Conservation (phyloP, 1,140 invertebrate genomes). For the Scylla paramamosain region DNA sequence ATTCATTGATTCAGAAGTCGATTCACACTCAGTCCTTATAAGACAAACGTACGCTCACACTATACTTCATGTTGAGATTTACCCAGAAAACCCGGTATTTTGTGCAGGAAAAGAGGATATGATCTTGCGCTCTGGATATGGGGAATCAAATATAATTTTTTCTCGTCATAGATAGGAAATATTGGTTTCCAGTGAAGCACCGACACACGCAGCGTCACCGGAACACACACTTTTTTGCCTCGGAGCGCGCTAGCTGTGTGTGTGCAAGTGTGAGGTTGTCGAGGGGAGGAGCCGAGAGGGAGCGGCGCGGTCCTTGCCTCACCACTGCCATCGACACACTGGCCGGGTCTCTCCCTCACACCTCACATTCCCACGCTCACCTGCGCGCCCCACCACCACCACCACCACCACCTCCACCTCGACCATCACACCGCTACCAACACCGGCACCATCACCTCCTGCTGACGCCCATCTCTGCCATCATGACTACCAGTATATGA, state of each 20-base stretch:
- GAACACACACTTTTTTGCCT: not conserved
- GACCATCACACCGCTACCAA: not conserved
- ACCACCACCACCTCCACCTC: not conserved
- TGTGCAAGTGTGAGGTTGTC: not conserved
- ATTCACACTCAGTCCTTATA: not conserved
- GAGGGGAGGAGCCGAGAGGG: not conserved
- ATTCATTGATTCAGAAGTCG: not conserved
- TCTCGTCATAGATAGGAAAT: not conserved
- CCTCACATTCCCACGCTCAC: constrained; percentile 13
- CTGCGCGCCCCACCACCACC: not conserved
- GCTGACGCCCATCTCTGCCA: not conserved
- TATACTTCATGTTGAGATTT: not conserved
- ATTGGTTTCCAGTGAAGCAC: not conserved
- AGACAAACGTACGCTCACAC: not conserved
- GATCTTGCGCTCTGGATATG: not conserved
- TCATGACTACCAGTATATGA: not conserved
- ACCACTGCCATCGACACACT: not conserved
- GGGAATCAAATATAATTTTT: not conserved
- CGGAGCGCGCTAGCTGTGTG: not conserved
- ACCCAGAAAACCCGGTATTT: not conserved
- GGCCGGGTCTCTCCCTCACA: not conserved
- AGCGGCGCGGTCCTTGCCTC: constrained; percentile 6
- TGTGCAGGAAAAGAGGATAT: not conserved
- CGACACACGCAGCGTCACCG: not conserved
- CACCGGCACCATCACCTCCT: not conserved